Conservation (phyloP, 2,797 vertebrate genomes). For the Antrozous pallidus region DNA sequence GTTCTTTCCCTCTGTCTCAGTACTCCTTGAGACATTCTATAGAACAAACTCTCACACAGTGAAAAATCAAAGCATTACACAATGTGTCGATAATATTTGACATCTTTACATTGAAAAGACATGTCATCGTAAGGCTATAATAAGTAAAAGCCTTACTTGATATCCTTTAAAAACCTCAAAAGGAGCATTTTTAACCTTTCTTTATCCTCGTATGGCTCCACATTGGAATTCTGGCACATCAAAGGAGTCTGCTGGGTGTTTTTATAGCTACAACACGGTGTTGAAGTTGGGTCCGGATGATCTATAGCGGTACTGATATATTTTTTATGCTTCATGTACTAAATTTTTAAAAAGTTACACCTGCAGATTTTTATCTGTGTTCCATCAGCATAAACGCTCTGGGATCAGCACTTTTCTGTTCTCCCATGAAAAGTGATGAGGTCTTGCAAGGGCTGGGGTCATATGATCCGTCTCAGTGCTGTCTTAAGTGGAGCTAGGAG, state of each 20-base stretch:
- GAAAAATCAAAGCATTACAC: not conserved
- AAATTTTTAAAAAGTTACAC: slow-evolving; percentile 83
- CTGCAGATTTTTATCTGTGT: slow-evolving; percentile 89
- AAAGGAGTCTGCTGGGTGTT: slow-evolving; percentile 36
- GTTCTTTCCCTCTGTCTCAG: not conserved
- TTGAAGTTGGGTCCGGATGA: slow-evolving; percentile 59
- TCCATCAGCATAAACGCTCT: slow-evolving; percentile 84
- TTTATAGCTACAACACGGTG: slow-evolving; percentile 60
- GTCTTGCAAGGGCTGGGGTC: slow-evolving; percentile 82
- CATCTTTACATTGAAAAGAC: not conserved
- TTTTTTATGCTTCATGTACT: slow-evolving; percentile 83
- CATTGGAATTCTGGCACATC: not conserved
- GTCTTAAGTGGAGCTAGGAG: slow-evolving; percentile 81
- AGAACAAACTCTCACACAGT: not conserved
- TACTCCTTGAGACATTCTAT: not conserved
- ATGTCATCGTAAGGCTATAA: not conserved
- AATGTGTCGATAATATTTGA: not conserved
- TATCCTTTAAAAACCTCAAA: slow-evolving; percentile 1
- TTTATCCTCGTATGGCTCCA: not conserved
- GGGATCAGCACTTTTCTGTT: slow-evolving; percentile 85
- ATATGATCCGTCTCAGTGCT: slow-evolving; percentile 83
- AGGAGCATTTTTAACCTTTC: not conserved
- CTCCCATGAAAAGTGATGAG: slow-evolving; percentile 89
- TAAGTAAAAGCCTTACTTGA: not conserved
- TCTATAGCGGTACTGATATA: slow-evolving; percentile 67